These are phyloP conservation scores for Cecropterus lyciades DNA, from an alignment of 1,140 invertebrate species.

Conservation along the genomic window DNA sequence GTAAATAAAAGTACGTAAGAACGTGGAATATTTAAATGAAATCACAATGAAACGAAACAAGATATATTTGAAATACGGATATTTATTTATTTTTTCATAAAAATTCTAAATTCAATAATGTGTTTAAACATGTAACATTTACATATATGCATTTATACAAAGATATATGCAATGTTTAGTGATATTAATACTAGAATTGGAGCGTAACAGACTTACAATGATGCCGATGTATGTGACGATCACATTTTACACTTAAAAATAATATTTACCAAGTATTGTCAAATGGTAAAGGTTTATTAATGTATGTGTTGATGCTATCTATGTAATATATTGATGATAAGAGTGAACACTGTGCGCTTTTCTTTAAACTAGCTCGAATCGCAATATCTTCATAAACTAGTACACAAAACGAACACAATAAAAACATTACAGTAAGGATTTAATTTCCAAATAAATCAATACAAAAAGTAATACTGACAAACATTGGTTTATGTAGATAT, in stretches of 20 bases:
- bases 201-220: slow-evolving; percentile 78
- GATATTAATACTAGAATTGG: slow-evolving; percentile 81
- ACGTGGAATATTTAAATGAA: slow-evolving; percentile 3
- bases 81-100: slow-evolving; percentile 84
- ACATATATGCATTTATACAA: slow-evolving; percentile 84
- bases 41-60: slow-evolving; percentile 68
- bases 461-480: slow-evolving; percentile 53
- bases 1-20: background rate
- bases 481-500: slow-evolving; percentile 57
- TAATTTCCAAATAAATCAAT: slow-evolving; percentile 38
- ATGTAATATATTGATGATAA: slow-evolving; percentile 58
- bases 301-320: slow-evolving; percentile 43
- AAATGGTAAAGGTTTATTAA: slow-evolving; percentile 71
- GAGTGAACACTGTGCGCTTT: slow-evolving; percentile 73
- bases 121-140: slow-evolving; percentile 85
- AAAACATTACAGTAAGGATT: slow-evolving; percentile 31
- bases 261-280: slow-evolving; percentile 83
- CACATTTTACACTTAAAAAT: slow-evolving; percentile 80
- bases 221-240: slow-evolving; percentile 66
- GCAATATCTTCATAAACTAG: slow-evolving; percentile 58
- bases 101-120: slow-evolving; percentile 85
- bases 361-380: slow-evolving; percentile 67
- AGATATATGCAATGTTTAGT: slow-evolving; percentile 83
- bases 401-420: slow-evolving; percentile 21
- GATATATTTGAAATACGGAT: slow-evolving; percentile 84